A percentile compares a stretch with the other conserved stretches of the same genome.
These are phyloP conservation scores for Aporophyla lueneburgensis DNA, from an alignment of 2,888 invertebrate species.

Conservation along the genomic window DNA sequence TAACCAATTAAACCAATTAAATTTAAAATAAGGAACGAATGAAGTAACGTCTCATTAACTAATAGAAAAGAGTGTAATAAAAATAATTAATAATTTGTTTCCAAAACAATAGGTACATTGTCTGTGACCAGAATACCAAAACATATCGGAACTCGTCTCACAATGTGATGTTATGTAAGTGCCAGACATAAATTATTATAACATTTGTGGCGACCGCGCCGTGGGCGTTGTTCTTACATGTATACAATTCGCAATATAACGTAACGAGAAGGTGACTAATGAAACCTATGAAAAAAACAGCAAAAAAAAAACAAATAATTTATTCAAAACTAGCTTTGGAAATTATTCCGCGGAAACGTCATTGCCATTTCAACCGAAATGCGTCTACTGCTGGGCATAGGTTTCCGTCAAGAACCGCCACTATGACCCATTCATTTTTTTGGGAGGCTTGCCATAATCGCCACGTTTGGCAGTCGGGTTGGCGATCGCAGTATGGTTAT, in stretches of 20 bases:
- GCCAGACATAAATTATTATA: conserved; percentile 21
- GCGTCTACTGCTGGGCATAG: no score
- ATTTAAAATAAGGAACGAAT: background rate
- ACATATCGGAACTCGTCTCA: background rate
- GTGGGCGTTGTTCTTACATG: conserved; percentile 16
- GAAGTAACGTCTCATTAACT: background rate
- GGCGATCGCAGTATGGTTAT: no score
- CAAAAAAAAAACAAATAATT: background rate
- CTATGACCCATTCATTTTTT: no score
- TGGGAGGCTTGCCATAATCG: no score
- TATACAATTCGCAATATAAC: background rate
- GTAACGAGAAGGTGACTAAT: conserved; percentile 1
- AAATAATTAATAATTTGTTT: conserved; percentile 38
- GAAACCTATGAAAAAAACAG: background rate
- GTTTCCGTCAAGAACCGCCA: no score
- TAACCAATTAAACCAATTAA: no score
- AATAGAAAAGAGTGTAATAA: conserved; percentile 17
- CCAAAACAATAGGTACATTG: conserved; percentile 50
- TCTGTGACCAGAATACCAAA: conserved; percentile 23
- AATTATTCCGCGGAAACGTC: no score
- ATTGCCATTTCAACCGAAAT: no score
- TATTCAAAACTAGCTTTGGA: no score
- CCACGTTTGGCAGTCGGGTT: no score
- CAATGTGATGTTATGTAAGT: conserved; percentile 37
- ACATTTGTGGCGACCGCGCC: background rate